A percentile compares a stretch with the other conserved stretches of the same genome.
phyloP scores from a whole-genome alignment of 1,140 invertebrate genomes.

The Pogonognathellus flavescens region DNA sequence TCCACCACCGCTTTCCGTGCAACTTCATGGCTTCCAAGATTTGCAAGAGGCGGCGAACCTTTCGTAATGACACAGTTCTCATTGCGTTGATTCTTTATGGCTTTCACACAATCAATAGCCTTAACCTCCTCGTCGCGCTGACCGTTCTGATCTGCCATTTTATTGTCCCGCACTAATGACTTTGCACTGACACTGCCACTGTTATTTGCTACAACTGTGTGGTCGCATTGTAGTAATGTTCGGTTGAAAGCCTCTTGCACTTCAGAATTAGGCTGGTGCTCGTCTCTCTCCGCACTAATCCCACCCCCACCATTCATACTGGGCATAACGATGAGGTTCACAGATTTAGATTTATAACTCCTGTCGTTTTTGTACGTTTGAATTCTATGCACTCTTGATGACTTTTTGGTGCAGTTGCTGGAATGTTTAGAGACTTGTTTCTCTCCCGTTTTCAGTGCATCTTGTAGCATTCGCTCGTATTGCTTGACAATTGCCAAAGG shows the following conservation, averaged over 20 bases:
- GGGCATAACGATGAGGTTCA: too few species aligned
- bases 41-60: too few species aligned
- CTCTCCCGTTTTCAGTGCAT: background rate
- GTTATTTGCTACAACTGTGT: too few species aligned
- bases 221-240: too few species aligned
- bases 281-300: too few species aligned
- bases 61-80: background rate
- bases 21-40: background rate
- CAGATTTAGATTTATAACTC: background rate
- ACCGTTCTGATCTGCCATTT: too few species aligned
- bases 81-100: background rate
- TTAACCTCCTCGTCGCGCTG: too few species aligned
- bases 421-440: background rate
- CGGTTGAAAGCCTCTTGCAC: too few species aligned
- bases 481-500: conserved; percentile 66
- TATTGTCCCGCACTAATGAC: too few species aligned
- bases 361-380: background rate
- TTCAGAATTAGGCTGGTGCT: background rate
- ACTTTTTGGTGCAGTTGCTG: background rate
- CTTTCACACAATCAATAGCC: background rate
- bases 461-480: conserved; percentile 65
- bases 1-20: background rate
- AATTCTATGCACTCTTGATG: background rate
- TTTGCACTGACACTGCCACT: too few species aligned
- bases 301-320: too few species aligned